Conservation (phyloP, 1,140 invertebrate genomes). For the Cataglyphis hispanica region DNA sequence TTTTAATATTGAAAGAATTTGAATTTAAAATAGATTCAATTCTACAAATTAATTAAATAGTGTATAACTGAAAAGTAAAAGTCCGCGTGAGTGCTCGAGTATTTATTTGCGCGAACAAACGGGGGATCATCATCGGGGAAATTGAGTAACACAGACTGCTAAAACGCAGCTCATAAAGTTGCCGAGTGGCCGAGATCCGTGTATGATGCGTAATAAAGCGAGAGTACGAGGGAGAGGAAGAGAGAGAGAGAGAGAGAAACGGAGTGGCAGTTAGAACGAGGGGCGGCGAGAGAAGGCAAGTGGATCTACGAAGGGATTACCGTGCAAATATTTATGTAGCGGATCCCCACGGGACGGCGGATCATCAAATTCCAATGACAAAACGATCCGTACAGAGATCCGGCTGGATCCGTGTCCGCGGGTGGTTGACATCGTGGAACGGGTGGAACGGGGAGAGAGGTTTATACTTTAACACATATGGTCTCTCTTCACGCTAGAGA, state of each 20-base stretch:
- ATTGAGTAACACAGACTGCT: conserved; percentile 12
- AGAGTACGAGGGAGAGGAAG: conserved; percentile 33
- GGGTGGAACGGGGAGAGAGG: neutral
- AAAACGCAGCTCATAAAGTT: conserved; percentile 60
- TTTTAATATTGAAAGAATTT: neutral
- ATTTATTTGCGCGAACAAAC: neutral
- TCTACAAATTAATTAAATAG: neutral
- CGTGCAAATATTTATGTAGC: conserved; percentile 76
- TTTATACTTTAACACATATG: conserved; percentile 75
- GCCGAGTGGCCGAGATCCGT: conserved; percentile 29
- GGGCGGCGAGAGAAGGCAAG: conserved; percentile 68
- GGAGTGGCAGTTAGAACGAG: conserved; percentile 44
- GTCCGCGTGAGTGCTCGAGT: neutral
- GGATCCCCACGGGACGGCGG: conserved; percentile 63
- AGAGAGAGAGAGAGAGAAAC: neutral
- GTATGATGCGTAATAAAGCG: conserved; percentile 59
- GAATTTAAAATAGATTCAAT: too few relatives aligned
- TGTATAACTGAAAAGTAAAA: neutral
- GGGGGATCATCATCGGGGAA: conserved; percentile 4
- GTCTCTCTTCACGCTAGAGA: conserved; percentile 34
- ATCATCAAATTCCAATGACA: conserved; percentile 85
- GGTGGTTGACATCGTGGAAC: conserved; percentile 57
- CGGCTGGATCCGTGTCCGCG: conserved; percentile 60
- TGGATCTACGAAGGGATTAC: conserved; percentile 75
- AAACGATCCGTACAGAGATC: conserved; percentile 66